Percentiles rank a stretch among this genome's conserved stretches.
Conservation (phyloP, 2,888 invertebrate species). For the Heliconius ismenius region DNA sequence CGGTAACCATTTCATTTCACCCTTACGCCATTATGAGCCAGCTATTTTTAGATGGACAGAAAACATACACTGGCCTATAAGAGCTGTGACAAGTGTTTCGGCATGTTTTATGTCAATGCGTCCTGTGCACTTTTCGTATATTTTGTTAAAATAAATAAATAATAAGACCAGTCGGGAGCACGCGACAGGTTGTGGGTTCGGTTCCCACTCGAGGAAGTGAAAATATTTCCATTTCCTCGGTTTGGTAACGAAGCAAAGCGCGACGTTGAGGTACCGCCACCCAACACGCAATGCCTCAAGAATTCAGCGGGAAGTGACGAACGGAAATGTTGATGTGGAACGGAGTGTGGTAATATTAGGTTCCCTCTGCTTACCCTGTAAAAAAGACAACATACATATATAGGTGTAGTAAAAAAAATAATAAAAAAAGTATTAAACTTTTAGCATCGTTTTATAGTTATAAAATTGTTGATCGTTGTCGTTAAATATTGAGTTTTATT, state of each 20-base stretch:
- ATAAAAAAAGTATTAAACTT: background rate
- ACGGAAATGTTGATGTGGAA: too few relatives aligned
- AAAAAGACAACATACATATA: background rate
- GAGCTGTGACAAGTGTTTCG: slow-evolving; percentile 34
- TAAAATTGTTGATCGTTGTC: background rate
- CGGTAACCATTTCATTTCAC: slow-evolving; percentile 27
- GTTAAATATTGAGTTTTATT: background rate
- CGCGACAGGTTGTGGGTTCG: too few relatives aligned
- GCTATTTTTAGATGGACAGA: slow-evolving; percentile 41
- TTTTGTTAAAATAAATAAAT: background rate
- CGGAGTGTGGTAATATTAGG: too few relatives aligned
- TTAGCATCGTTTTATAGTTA: background rate
- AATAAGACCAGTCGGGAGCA: background rate
- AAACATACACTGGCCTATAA: slow-evolving; percentile 30
- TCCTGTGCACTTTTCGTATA: background rate
- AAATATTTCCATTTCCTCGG: too few relatives aligned
- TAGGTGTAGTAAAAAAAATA: background rate
- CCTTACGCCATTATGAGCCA: slow-evolving; percentile 38
- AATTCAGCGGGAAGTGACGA: too few relatives aligned
- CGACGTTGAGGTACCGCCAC: too few relatives aligned
- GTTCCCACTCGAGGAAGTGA: too few relatives aligned
- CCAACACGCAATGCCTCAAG: too few relatives aligned
- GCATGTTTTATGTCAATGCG: slow-evolving; percentile 38
- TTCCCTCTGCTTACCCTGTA: too few relatives aligned
- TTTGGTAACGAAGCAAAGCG: too few relatives aligned